Percentiles rank a stretch among this genome's conserved stretches.
These are phyloP conservation scores for Trematomus bernacchii DNA, from an alignment of 2,797 vertebrate genomes.

Conservation along the genomic window DNA sequence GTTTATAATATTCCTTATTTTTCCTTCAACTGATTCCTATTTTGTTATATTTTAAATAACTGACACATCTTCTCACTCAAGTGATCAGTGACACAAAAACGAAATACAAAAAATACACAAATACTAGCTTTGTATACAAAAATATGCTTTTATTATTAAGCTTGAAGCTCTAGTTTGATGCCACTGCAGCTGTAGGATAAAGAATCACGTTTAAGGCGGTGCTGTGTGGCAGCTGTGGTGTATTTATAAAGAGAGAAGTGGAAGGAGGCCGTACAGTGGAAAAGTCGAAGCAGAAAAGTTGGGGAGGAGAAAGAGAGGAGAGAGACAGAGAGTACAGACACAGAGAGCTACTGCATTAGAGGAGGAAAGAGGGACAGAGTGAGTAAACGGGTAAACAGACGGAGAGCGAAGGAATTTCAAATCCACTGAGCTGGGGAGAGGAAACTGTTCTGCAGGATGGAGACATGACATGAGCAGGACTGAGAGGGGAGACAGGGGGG, in stretches of 20 bases:
- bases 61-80: neutral
- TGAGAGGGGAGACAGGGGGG: neutral
- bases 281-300: conserved; percentile 50
- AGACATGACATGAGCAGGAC: conserved; percentile 7
- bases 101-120: neutral
- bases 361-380: conserved; percentile 1
- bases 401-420: conserved; percentile 13
- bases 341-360: conserved; percentile 10
- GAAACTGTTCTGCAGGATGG: conserved; percentile 19
- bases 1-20: no score
- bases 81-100: neutral
- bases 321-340: conserved; percentile 21
- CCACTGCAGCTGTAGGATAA: neutral
- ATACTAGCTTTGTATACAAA: neutral
- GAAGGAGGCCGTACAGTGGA: conserved; percentile 41
- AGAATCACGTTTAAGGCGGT: conserved; percentile 5
- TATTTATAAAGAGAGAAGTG: conserved; percentile 66
- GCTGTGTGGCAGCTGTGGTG: conserved; percentile 24
- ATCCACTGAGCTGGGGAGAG: conserved; percentile 10
- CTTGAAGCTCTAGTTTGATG: neutral
- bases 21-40: no score
- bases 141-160: no score
- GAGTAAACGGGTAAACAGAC: conserved; percentile 23
- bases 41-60: no score
- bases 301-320: conserved; percentile 36